These are phyloP conservation scores for Pampusana beccarii DNA, from an alignment of 2,113 vertebrate species.

Conservation along the genomic window DNA sequence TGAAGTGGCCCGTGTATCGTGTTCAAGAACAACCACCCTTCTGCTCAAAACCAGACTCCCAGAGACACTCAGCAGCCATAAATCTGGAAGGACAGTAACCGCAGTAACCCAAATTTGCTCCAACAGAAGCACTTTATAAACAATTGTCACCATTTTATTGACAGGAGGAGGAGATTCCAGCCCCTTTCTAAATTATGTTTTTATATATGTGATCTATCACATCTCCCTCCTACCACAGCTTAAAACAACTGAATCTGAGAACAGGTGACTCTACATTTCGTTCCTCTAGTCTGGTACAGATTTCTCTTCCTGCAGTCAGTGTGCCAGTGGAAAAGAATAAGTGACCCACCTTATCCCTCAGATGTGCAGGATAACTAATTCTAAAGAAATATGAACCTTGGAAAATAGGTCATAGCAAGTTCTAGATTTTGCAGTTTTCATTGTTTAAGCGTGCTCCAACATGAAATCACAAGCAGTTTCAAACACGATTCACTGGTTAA, in stretches of 20 bases:
- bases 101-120: neutral
- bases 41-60: neutral
- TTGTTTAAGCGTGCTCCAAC: neutral
- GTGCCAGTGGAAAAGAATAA: neutral
- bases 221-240: neutral
- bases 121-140: neutral
- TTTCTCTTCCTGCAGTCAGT: neutral
- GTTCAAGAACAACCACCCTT: neutral
- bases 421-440: neutral
- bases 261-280: neutral
- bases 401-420: neutral
- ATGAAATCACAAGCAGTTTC: neutral
- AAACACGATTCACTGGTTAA: neutral
- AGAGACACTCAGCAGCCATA: neutral
- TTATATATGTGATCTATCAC: neutral
- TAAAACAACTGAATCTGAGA: neutral
- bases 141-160: neutral
- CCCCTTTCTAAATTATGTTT: neutral
- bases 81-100: neutral
- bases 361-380: neutral
- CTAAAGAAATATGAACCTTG: neutral
- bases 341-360: neutral
- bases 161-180: neutral
- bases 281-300: neutral
- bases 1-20: neutral